phyloP scores from a whole-genome alignment of 2,888 invertebrate genomes.

The Penaeus monodon region DNA sequence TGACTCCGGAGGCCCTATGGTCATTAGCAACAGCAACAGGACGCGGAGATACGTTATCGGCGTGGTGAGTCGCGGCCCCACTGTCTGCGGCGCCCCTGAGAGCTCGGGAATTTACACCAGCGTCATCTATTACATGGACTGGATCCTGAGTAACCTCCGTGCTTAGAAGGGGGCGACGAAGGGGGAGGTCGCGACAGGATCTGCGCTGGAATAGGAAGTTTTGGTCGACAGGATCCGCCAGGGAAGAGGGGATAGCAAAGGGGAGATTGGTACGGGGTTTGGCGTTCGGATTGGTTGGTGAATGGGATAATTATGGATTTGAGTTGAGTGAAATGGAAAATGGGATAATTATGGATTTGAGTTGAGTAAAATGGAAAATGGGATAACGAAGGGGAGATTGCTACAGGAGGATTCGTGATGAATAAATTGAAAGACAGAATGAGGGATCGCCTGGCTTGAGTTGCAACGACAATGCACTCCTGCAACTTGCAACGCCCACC shows the following conservation, averaged over 20 bases:
- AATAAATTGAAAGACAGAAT: slow-evolving; percentile 26
- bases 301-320: too few relatives aligned
- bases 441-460: slow-evolving; percentile 58
- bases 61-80: slow-evolving; percentile 28
- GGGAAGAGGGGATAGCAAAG: too few relatives aligned
- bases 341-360: too few relatives aligned
- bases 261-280: too few relatives aligned
- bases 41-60: slow-evolving; percentile 15
- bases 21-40: neutral
- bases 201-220: too few relatives aligned
- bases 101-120: slow-evolving; percentile 66
- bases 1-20: slow-evolving; percentile 41
- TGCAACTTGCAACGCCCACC: slow-evolving; percentile 56
- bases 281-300: too few relatives aligned
- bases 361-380: too few relatives aligned
- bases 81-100: slow-evolving; percentile 66
- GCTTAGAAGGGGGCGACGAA: too few relatives aligned
- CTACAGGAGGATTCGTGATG: accelerated
- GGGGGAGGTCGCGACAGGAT: too few relatives aligned
- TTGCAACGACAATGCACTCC: slow-evolving; percentile 65
- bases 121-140: slow-evolving; percentile 65
- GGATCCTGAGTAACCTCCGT: slow-evolving; percentile 65
- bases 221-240: too few relatives aligned
- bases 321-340: too few relatives aligned
- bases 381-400: too few relatives aligned